These are phyloP conservation scores for Psylliodes chrysocephalus DNA, from an alignment of 2,888 invertebrate species.

Conservation along the genomic window DNA sequence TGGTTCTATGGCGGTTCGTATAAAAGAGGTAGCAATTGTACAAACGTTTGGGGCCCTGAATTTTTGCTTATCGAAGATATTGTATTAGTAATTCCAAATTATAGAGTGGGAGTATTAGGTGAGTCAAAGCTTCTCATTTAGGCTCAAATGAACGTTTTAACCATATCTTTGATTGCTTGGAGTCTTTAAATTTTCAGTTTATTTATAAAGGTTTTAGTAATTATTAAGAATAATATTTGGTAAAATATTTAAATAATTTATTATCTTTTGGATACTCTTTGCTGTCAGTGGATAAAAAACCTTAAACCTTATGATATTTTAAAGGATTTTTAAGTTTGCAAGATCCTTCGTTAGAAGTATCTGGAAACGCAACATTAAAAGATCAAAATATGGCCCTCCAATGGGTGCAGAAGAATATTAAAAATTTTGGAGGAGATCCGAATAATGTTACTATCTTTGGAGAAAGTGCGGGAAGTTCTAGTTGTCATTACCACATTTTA, in stretches of 20 bases:
- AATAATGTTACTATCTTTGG: slow-evolving; percentile 67
- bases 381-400: slow-evolving; percentile 66
- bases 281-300: no score
- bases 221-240: no score
- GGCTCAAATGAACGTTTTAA: no score
- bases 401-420: slow-evolving; percentile 66
- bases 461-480: slow-evolving; percentile 66
- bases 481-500: slow-evolving; percentile 64
- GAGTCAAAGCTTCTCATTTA: no score
- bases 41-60: slow-evolving; percentile 59
- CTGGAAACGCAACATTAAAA: slow-evolving; percentile 67
- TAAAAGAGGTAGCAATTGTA: slow-evolving; percentile 61
- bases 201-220: no score
- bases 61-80: slow-evolving; percentile 64
- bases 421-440: slow-evolving; percentile 65
- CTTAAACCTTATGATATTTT: no score
- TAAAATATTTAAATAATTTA: no score
- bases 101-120: slow-evolving; percentile 64
- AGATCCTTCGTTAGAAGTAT: slow-evolving; percentile 62
- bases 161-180: no score
- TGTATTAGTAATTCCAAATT: slow-evolving; percentile 64
- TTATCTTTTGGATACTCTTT: no score
- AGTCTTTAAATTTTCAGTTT: no score
- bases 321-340: slow-evolving; percentile 66
- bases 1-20: slow-evolving; percentile 67